Base-by-base conservation (phyloP, 2,113 vertebrate species). In the Ptychochromis oligacanthus region DNA sequence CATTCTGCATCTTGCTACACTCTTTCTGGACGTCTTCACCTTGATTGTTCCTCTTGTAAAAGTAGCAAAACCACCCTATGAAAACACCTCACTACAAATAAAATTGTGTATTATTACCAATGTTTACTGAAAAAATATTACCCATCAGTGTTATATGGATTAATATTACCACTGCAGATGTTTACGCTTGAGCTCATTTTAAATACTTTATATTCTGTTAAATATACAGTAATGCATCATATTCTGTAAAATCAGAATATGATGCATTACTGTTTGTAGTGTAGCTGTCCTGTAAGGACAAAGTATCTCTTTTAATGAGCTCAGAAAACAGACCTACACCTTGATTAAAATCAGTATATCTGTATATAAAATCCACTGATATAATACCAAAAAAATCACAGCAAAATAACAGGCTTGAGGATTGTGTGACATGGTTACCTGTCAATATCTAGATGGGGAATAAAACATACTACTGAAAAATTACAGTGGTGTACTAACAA, bases 281-380 rank as follows among this genome's bases (percentile, higher is more conserved):
- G 4, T 10, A 11, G 38, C 8, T 26, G 22, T 26, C 62, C 43
- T 22, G 43, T 46, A 11, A 67, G 17, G 13, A 26, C 11, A 26
- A 46, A n/a, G n/a, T n/a, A n/a, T n/a, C n/a, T n/a, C n/a, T 64
- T 64, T 67, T 18, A 67, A 46, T 67, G 64, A 67, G 64, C 64
- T 67, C 8, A 26, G 64, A 67, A 67, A 67, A 46, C 64, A 67
- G 40, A 22, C 26, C 40, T 46, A 26, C 38, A 17, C 22, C 40
- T 26, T 67, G 11, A 46, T 67, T 46, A 40, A 67, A 46, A 46
- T 46, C 46, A 7, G 46, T 40, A 67, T 18, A 26, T 46, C n/a
- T n/a, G n/a, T n/a, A n/a, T n/a, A n/a, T 26, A 67, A 67, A 67
- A 22, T 15, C 38, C 17, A 28, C 46, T 49, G 12, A 49, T 22